phyloP scores from a whole-genome alignment of 2,113 vertebrate genomes.

The Odobenus rosmarus region DNA sequence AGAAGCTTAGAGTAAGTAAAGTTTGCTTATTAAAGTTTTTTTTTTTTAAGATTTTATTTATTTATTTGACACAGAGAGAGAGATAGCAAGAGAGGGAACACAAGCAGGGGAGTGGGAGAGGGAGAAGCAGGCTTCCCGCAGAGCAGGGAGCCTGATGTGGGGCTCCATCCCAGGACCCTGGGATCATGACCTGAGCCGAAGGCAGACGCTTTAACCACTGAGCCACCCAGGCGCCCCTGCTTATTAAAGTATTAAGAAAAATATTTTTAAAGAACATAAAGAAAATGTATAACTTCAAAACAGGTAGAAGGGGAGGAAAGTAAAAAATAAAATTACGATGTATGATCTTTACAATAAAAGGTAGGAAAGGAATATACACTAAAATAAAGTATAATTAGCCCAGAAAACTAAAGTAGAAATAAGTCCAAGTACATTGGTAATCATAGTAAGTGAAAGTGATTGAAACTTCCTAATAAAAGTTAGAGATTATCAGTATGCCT shows the following conservation, averaged over 20 bases:
- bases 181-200: too few species aligned
- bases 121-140: too few species aligned
- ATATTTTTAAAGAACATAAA: neutral
- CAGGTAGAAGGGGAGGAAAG: neutral
- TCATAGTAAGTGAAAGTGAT: neutral
- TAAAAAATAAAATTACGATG: neutral
- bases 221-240: neutral
- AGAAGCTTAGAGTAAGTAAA: neutral
- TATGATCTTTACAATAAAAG: neutral
- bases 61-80: too few species aligned
- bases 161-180: too few species aligned
- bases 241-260: slow-evolving; percentile 20
- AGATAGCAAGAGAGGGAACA: too few species aligned
- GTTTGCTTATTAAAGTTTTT: neutral
- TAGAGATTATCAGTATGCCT: neutral
- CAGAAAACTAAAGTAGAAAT: neutral
- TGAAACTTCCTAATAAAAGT: neutral
- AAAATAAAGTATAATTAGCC: neutral
- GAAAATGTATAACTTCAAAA: neutral
- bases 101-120: too few species aligned
- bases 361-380: neutral
- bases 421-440: neutral
- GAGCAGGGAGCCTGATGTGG: too few species aligned
- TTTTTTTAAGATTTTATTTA: too few species aligned
- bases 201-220: too few species aligned